Evolutionary conservation across 2,113 vertebrate genomes (phyloP).

Genomic region (Stigmatopora nigra): DNA sequence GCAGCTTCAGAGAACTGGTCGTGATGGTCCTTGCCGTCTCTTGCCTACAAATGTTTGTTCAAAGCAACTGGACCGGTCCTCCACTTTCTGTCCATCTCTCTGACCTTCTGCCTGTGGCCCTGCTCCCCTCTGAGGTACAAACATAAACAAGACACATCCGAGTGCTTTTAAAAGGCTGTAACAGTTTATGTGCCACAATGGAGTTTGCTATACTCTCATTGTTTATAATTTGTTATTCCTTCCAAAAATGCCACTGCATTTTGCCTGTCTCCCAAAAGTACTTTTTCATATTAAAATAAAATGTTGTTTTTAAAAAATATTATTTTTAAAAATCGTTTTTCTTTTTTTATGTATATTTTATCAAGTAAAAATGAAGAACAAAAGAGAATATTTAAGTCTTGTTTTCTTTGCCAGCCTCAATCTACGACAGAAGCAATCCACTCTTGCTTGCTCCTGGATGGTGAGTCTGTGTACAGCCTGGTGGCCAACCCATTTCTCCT

Average conservation of each 20-base stretch:
- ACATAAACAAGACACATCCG: too few relatives aligned
- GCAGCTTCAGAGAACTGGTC: slow-evolving; percentile 68
- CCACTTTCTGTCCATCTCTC: slow-evolving; percentile 66
- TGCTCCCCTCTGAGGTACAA: slow-evolving; percentile 76
- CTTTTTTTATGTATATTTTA: background rate
- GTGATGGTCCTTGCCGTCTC: slow-evolving; percentile 79
- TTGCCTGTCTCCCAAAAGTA: too few relatives aligned
- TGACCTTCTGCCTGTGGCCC: slow-evolving; percentile 74
- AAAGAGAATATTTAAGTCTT: background rate
- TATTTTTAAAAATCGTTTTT: too few relatives aligned
- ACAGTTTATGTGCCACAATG: too few relatives aligned
- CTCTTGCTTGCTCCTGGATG: slow-evolving; percentile 79
- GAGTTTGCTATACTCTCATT: too few relatives aligned
- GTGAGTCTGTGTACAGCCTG: slow-evolving; percentile 86
- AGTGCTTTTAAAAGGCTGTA: too few relatives aligned
- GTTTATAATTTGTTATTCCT: too few relatives aligned
- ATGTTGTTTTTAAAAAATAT: too few relatives aligned
- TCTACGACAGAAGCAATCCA: slow-evolving; percentile 60
- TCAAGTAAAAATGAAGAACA: too few relatives aligned
- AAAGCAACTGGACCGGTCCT: slow-evolving; percentile 96
- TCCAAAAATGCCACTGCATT: too few relatives aligned
- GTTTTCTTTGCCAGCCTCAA: slow-evolving; percentile 51
- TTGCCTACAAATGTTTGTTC: slow-evolving; percentile 86
- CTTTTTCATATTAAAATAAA: too few relatives aligned
- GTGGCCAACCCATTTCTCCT: slow-evolving; percentile 79